Percentiles rank a stretch among this genome's conserved stretches.
Conservation (phyloP, 1,140 invertebrate species). For the Anadara kagoshimensis region DNA sequence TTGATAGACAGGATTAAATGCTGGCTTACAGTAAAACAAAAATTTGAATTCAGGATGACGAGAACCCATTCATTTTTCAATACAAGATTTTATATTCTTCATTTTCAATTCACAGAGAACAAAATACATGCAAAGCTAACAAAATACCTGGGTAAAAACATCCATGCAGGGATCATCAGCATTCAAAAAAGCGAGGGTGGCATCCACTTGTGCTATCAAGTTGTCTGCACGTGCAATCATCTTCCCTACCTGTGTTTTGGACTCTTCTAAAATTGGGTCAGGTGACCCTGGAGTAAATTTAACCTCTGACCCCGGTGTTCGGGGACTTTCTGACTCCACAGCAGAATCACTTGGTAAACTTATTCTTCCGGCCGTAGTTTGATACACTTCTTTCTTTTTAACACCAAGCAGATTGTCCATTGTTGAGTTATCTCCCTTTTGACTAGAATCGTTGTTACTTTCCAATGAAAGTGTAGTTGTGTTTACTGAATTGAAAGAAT, state of each 20-base stretch:
- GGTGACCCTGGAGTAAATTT: neutral
- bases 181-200: neutral
- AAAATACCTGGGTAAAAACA: conserved; percentile 6
- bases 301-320: neutral
- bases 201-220: conserved; percentile 18
- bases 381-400: conserved; percentile 54
- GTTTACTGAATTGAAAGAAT: no score
- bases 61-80: no score
- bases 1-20: no score
- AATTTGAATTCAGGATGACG: no score
- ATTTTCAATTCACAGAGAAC: no score
- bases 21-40: no score
- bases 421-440: no score
- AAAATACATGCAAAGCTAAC: no score
- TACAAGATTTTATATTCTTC: no score
- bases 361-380: conserved; percentile 55
- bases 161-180: conserved; percentile 10
- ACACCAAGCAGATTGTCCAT: no score
- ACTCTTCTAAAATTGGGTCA: conserved; percentile 14
- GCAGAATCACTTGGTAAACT: conserved; percentile 49
- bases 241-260: conserved; percentile 33
- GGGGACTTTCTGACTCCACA: neutral
- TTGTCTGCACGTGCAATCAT: conserved; percentile 25
- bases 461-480: no score
- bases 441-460: no score